Percentiles rank a stretch among this genome's conserved stretches.
These are phyloP conservation scores for Virgularia gustaviana DNA, from an alignment of 92 coral and sea anemone genomes.

Conservation along the genomic window DNA sequence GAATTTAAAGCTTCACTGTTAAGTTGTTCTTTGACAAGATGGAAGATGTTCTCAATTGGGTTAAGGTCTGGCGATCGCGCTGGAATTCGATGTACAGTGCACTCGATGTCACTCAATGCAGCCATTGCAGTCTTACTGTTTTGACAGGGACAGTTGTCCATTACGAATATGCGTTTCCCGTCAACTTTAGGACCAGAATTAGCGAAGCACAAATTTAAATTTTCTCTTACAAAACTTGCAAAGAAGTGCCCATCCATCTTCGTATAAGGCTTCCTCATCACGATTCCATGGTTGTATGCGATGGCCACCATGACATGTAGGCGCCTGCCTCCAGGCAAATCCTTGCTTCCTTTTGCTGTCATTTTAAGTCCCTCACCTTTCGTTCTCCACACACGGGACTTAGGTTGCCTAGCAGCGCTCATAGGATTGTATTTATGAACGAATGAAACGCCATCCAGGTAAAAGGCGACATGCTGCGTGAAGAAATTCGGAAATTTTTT, in stretches of 20 bases:
- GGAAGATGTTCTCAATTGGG: conserved; percentile 56
- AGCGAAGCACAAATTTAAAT: conserved; percentile 55
- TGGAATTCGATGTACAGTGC: conserved; percentile 37
- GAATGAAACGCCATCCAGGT: conserved; percentile 50
- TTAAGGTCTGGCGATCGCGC: conserved; percentile 60
- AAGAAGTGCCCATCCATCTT: conserved; percentile 50
- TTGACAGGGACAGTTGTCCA: conserved; percentile 22
- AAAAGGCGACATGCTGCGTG: conserved; percentile 39
- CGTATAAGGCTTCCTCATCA: conserved; percentile 31
- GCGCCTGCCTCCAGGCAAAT: conserved; percentile 53
- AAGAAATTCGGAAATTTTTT: conserved; percentile 34
- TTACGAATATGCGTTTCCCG: conserved; percentile 15
- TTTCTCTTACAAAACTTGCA: conserved; percentile 37
- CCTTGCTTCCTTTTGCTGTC: conserved; percentile 58
- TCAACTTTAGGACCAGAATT: conserved; percentile 18
- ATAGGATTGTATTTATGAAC: conserved; percentile 40
- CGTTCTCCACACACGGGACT: conserved; percentile 46
- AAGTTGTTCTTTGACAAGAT: conserved; percentile 38
- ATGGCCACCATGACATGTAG: conserved; percentile 48
- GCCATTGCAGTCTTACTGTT: conserved; percentile 14
- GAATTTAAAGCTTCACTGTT: conserved; percentile 30
- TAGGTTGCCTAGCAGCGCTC: conserved; percentile 30
- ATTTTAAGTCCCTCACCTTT: conserved; percentile 48
- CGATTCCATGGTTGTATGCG: conserved; percentile 43
- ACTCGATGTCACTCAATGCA: conserved; percentile 1